These are phyloP conservation scores for Echinometra lucunter DNA, from an alignment of 53 echinoderm and acorn worm species.

Conservation along the genomic window DNA sequence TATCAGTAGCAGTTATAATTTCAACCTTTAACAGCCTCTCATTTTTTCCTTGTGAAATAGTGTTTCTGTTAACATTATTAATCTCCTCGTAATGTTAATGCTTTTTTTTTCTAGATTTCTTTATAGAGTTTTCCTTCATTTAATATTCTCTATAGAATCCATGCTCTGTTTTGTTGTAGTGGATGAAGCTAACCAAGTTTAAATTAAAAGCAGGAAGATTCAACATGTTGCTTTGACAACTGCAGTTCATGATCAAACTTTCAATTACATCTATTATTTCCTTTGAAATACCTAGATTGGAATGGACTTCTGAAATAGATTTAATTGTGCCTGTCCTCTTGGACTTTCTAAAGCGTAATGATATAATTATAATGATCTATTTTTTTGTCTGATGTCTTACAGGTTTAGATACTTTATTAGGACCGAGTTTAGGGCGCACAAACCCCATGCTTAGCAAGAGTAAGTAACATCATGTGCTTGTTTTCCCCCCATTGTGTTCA, in stretches of 20 bases:
- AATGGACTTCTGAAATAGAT: not conserved
- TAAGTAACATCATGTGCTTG: constrained; percentile 66
- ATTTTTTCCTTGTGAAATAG: too few species aligned
- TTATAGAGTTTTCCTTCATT: not conserved
- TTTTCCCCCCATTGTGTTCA: not conserved
- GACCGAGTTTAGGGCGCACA: constrained; percentile 88
- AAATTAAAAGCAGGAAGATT: too few species aligned
- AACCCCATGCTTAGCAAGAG: constrained; percentile 93
- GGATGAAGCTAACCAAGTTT: too few species aligned
- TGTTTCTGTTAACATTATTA: too few species aligned
- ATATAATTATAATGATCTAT: not conserved
- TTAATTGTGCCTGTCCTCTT: not conserved
- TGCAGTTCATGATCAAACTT: too few species aligned
- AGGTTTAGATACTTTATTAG: constrained; percentile 94
- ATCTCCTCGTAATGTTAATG: too few species aligned
- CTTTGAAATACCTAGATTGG: not conserved
- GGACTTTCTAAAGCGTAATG: not conserved
- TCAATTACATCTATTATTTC: not conserved
- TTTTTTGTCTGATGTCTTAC: constrained; percentile 25
- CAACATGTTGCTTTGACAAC: too few species aligned
- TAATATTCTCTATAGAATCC: not conserved
- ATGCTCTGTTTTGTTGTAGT: too few species aligned
- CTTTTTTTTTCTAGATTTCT: too few species aligned
- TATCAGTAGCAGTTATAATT: too few species aligned
- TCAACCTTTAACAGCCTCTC: too few species aligned